Conservation (phyloP, 2,888 invertebrate species). For the Dryadula phaetusa region DNA sequence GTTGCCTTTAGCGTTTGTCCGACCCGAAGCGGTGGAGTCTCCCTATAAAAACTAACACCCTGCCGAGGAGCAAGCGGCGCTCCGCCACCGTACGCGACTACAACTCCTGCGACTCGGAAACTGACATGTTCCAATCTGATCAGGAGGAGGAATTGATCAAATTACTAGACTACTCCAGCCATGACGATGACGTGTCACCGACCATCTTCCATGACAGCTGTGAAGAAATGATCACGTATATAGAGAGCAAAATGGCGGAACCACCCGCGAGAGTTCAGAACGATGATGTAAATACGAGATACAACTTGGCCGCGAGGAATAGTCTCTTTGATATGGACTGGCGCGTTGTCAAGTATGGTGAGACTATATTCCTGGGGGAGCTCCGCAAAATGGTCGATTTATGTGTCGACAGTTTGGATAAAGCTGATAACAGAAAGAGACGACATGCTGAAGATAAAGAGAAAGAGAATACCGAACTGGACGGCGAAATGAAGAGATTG, state of each 20-base stretch:
- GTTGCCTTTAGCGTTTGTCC: constrained; percentile 68
- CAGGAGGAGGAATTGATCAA: constrained; percentile 91
- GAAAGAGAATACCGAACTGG: constrained; percentile 69
- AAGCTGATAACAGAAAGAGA: constrained; percentile 61
- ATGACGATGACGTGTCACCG: constrained; percentile 84
- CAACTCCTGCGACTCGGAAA: constrained; percentile 86
- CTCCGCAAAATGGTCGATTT: constrained; percentile 72
- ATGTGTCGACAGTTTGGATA: constrained; percentile 62
- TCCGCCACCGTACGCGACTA: constrained; percentile 64
- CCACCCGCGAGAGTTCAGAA: constrained; percentile 54
- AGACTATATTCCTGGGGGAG: constrained; percentile 77
- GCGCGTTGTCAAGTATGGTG: constrained; percentile 78
- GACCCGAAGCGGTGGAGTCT: constrained; percentile 79
- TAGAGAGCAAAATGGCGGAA: constrained; percentile 65
- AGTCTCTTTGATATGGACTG: constrained; percentile 78
- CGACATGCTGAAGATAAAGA: constrained; percentile 59
- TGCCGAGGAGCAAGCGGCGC: constrained; percentile 63
- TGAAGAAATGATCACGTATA: constrained; percentile 73
- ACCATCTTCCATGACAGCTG: constrained; percentile 77
- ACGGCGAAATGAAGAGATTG: constrained; percentile 75
- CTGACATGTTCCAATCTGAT: constrained; percentile 90
- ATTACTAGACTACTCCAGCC: constrained; percentile 88
- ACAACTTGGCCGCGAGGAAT: constrained; percentile 71
- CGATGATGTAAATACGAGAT: constrained; percentile 68
- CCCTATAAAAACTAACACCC: constrained; percentile 67